These are phyloP conservation scores for Corydoras maculifer DNA, from an alignment of 2,113 vertebrate species.

Conservation along the genomic window DNA sequence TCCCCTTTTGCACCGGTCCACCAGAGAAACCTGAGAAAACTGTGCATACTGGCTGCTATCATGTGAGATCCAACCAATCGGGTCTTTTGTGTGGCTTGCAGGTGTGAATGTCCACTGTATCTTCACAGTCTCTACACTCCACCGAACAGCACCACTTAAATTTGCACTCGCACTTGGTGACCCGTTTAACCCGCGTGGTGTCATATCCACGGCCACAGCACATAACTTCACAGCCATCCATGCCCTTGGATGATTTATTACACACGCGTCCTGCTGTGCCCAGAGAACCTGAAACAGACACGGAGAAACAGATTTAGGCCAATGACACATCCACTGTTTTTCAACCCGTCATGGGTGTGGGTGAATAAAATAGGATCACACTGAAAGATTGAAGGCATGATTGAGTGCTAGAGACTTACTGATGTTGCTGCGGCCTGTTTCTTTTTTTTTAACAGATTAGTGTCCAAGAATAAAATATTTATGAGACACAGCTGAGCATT, in stretches of 20 bases:
- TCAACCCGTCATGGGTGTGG: neutral
- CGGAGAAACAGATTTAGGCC: neutral
- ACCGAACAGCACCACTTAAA: slow-evolving; percentile 98
- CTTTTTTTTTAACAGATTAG: neutral
- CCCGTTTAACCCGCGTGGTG: slow-evolving; percentile 85
- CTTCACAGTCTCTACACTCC: slow-evolving; percentile 89
- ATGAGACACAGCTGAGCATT: neutral
- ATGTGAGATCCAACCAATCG: slow-evolving; percentile 85
- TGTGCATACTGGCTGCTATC: slow-evolving; percentile 45
- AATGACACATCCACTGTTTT: neutral
- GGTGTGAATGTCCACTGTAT: slow-evolving; percentile 89
- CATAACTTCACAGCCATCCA: slow-evolving; percentile 95
- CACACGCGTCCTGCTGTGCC: slow-evolving; percentile 90
- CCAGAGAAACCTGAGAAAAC: slow-evolving; percentile 40
- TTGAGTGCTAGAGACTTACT: too few species aligned
- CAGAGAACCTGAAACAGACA: slow-evolving; percentile 74
- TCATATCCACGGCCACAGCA: slow-evolving; percentile 97
- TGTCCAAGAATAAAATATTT: slow-evolving; percentile 1
- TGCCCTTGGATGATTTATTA: slow-evolving; percentile 83
- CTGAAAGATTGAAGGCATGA: too few species aligned
- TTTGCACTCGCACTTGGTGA: slow-evolving; percentile 96
- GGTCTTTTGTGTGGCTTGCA: slow-evolving; percentile 92
- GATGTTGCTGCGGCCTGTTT: too few species aligned
- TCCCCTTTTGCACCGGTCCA: slow-evolving; percentile 54
- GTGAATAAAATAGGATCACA: neutral